phyloP scores from a whole-genome alignment of 2,113 vertebrate genomes.

The Melozone crissalis region DNA sequence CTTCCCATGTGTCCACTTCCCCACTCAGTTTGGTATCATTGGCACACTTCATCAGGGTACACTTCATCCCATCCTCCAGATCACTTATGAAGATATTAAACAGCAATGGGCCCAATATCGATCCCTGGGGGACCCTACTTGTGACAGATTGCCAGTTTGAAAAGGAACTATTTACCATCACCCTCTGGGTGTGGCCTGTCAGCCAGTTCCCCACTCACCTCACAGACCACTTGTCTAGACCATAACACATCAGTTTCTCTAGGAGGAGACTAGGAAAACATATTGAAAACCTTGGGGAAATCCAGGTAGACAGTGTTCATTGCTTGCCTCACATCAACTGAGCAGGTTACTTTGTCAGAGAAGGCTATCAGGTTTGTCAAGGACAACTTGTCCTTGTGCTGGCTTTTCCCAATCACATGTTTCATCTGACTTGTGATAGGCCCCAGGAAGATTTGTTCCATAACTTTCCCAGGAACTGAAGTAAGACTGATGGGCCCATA shows the following conservation, averaged over 20 bases:
- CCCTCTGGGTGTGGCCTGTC: not conserved
- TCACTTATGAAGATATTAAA: not conserved
- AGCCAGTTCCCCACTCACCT: not conserved
- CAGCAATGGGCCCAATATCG: not conserved
- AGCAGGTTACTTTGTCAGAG: not conserved
- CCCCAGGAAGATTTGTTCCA: not conserved
- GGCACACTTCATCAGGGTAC: not conserved
- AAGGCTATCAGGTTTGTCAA: not conserved
- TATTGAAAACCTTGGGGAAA: not conserved
- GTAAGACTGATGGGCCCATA: not conserved
- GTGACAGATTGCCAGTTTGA: not conserved
- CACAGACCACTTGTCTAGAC: not conserved
- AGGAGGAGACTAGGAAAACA: not conserved
- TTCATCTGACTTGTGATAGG: not conserved
- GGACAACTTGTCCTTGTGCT: not conserved
- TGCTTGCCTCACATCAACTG: not conserved
- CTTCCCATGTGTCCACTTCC: not conserved
- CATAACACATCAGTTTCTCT: not conserved
- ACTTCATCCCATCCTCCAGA: not conserved
- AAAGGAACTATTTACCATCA: not conserved
- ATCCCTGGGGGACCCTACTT: not conserved
- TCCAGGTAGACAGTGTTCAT: not conserved
- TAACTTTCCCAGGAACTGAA: not conserved
- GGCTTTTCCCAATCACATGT: not conserved
- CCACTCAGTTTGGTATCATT: not conserved